Conservation (phyloP, 2,888 invertebrate species). For the Ptilodon capucinus region DNA sequence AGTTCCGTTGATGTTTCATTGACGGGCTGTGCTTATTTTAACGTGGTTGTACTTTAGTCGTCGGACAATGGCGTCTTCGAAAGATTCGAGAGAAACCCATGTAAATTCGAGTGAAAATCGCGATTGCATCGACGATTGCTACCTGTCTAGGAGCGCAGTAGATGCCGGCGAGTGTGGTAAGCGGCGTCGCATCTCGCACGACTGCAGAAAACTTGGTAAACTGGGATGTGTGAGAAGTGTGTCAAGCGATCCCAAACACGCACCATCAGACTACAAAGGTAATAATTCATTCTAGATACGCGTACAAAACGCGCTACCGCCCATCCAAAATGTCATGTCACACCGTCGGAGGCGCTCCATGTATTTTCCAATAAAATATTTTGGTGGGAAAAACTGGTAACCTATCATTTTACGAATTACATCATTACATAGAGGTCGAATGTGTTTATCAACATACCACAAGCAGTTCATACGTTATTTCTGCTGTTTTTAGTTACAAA, state of each 20-base stretch:
- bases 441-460: constrained; percentile 76
- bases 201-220: constrained; percentile 74
- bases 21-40: constrained; percentile 54
- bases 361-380: constrained; percentile 37
- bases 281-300: constrained; percentile 37
- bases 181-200: constrained; percentile 72
- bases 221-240: constrained; percentile 74
- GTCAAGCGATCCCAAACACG: constrained; percentile 66
- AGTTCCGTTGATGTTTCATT: constrained; percentile 60
- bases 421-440: constrained; percentile 72
- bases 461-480: constrained; percentile 37
- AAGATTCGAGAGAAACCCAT: constrained; percentile 66
- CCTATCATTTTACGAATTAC: constrained; percentile 70
- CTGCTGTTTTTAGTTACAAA: constrained; percentile 8
- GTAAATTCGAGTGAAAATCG: constrained; percentile 75
- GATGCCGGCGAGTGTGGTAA: constrained; percentile 71
- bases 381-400: constrained; percentile 77
- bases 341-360: constrained; percentile 11
- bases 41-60: constrained; percentile 56
- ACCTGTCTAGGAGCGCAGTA: constrained; percentile 54
- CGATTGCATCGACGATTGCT: constrained; percentile 56
- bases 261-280: constrained; percentile 69
- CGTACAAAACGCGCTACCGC: constrained; percentile 19
- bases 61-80: constrained; percentile 81
- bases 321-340: constrained; percentile 14